Evolutionary conservation across 2,888 invertebrate species (phyloP).

Genomic region (Timema podura): DNA sequence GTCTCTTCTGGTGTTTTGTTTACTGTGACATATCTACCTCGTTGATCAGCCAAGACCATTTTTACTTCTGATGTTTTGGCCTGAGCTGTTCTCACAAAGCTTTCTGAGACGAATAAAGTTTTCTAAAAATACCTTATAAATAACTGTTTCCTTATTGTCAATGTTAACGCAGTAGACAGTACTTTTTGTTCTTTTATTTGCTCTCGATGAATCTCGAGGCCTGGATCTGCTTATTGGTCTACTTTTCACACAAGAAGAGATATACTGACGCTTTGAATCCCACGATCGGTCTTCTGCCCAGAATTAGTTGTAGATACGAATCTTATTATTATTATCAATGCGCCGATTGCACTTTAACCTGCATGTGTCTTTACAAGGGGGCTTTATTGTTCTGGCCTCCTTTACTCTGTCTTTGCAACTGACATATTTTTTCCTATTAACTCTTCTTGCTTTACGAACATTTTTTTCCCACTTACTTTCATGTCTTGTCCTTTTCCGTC

Average conservation of each 20-base stretch:
- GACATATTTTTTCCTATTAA: background rate
- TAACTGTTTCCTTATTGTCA: background rate
- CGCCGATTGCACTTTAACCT: background rate
- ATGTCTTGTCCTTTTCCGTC: background rate
- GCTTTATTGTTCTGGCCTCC: background rate
- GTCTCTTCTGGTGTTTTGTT: slow-evolving; percentile 11
- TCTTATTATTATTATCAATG: background rate
- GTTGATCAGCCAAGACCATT: slow-evolving; percentile 1
- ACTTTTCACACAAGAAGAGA: background rate
- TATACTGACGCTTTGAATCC: slow-evolving; percentile 10
- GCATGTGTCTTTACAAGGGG: background rate
- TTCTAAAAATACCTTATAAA: slow-evolving; percentile 11
- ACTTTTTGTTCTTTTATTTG: background rate
- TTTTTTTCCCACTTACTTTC: background rate
- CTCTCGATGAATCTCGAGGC: background rate
- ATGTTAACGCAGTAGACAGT: background rate
- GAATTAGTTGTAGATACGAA: background rate
- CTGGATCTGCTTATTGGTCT: slow-evolving; percentile 14
- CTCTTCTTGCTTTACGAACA: slow-evolving; percentile 3
- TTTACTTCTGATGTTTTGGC: background rate
- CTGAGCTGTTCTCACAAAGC: background rate
- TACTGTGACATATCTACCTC: background rate
- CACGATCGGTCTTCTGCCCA: background rate
- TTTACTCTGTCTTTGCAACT: slow-evolving; percentile 5
- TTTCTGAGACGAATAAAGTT: background rate